Conservation (phyloP, 2,797 vertebrate genomes). For the Scolopax rusticola region DNA sequence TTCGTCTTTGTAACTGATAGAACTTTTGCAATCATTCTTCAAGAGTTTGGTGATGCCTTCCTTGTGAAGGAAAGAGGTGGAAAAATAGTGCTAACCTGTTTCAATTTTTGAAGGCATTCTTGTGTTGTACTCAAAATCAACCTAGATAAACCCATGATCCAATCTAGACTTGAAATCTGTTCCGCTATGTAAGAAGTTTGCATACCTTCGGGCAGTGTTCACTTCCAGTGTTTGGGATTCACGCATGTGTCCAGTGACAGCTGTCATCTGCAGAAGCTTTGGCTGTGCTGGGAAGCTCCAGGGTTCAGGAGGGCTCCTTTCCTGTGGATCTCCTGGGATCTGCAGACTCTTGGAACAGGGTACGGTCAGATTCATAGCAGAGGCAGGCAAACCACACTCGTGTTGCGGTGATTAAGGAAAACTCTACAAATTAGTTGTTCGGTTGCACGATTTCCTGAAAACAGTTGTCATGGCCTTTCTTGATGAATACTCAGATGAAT, state of each 20-base stretch:
- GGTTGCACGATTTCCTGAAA: background rate
- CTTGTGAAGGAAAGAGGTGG: background rate
- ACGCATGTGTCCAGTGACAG: conserved; percentile 12
- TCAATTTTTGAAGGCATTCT: background rate
- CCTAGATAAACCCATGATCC: background rate
- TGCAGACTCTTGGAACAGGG: background rate
- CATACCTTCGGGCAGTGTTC: background rate
- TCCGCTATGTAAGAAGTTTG: background rate
- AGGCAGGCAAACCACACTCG: background rate
- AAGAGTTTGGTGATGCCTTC: background rate
- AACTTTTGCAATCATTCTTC: background rate
- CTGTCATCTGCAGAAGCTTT: conserved; percentile 39
- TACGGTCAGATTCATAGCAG: background rate
- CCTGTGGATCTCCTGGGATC: background rate
- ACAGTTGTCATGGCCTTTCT: background rate
- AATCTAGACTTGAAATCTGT: background rate
- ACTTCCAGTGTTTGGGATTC: background rate
- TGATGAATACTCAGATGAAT: background rate
- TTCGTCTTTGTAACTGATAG: background rate
- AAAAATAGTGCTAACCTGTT: background rate
- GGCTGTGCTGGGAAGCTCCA: background rate
- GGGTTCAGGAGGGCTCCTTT: background rate
- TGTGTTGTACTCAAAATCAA: background rate
- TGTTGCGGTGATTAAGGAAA: background rate
- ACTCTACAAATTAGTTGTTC: background rate